phyloP scores from a whole-genome alignment of 2,797 vertebrate species.

The Fundulus diaphanus region DNA sequence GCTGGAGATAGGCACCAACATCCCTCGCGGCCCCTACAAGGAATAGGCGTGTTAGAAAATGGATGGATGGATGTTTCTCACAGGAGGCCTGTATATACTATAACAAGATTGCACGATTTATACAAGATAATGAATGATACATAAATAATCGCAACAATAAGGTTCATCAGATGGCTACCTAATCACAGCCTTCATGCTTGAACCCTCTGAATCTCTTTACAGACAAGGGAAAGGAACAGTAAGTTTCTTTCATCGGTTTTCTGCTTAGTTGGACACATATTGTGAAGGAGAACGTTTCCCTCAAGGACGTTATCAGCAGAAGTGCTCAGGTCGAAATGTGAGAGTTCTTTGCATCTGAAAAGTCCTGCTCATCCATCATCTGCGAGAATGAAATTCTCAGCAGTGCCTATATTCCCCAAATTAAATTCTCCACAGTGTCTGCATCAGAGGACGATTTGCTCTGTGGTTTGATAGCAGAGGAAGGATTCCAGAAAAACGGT shows the following conservation, averaged over 20 bases:
- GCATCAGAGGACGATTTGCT: slow-evolving; percentile 57
- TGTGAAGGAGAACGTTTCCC: slow-evolving; percentile 45
- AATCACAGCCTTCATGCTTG: slow-evolving; percentile 9
- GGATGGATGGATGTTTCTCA: neutral
- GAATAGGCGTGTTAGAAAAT: too few species aligned
- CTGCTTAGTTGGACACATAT: slow-evolving; percentile 58
- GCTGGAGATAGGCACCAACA: too few species aligned
- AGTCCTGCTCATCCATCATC: slow-evolving; percentile 72
- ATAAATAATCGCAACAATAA: neutral
- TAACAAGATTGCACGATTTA: neutral
- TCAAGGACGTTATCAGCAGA: slow-evolving; percentile 58
- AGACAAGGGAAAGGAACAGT: slow-evolving; percentile 31
- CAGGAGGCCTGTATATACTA: neutral
- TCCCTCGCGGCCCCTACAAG: too few species aligned
- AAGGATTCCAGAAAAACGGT: slow-evolving; percentile 55
- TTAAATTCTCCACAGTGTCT: slow-evolving; percentile 73
- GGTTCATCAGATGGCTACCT: neutral
- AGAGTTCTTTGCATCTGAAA: slow-evolving; percentile 65
- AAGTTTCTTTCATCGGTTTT: slow-evolving; percentile 45
- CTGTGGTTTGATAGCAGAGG: slow-evolving; percentile 54
- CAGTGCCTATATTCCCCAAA: slow-evolving; percentile 63
- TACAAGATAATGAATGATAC: neutral
- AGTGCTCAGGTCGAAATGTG: slow-evolving; percentile 54
- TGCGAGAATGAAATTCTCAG: slow-evolving; percentile 54
- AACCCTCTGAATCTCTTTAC: slow-evolving; percentile 31